These are phyloP conservation scores for Desmodus rotundus DNA, from an alignment of 2,113 vertebrate species.

Conservation along the genomic window DNA sequence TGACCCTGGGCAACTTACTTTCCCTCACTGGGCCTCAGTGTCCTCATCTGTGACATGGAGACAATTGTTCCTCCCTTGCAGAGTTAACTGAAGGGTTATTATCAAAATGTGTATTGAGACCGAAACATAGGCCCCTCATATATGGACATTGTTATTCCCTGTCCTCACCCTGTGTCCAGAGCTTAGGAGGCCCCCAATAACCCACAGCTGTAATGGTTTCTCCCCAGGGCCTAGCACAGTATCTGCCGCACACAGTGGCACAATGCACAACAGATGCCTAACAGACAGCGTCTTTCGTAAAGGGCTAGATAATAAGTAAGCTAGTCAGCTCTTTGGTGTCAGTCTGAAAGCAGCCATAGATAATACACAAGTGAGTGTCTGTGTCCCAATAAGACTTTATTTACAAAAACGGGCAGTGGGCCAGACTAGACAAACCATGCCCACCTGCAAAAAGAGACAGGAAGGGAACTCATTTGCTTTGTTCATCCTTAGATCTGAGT, in stretches of 20 bases:
- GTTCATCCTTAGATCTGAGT: not conserved
- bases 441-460: not conserved
- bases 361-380: not conserved
- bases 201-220: not conserved
- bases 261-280: not conserved
- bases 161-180: not conserved
- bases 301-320: not conserved
- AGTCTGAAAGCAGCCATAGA: not conserved
- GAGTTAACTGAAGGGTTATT: not conserved
- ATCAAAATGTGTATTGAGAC: not conserved
- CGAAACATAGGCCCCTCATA: not conserved
- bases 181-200: not conserved
- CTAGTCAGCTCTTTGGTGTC: not conserved
- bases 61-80: not conserved
- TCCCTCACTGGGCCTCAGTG: not conserved
- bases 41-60: not conserved
- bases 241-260: not conserved
- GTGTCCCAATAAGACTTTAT: not conserved
- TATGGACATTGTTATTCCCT: not conserved
- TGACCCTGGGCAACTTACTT: not conserved
- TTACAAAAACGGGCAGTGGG: not conserved
- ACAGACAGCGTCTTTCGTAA: not conserved
- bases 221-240: not conserved
- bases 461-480: not conserved
- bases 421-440: not conserved